These are phyloP conservation scores for Automeris io DNA, from an alignment of 2,888 invertebrate species.

Conservation along the genomic window DNA sequence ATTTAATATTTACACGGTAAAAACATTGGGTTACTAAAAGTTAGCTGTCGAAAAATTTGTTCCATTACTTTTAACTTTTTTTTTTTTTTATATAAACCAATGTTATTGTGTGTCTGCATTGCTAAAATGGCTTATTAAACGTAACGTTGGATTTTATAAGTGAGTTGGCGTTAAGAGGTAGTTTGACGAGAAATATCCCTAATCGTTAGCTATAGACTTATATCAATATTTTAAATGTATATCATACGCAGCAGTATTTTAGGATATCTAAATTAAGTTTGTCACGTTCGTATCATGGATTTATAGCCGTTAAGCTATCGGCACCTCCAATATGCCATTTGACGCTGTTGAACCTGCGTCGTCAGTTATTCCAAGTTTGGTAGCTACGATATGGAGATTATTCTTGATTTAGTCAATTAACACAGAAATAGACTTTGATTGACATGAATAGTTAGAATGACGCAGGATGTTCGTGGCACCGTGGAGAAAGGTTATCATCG, in stretches of 20 bases:
- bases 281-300: constrained; percentile 3
- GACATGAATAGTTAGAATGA: background rate
- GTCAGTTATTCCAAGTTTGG: too few relatives aligned
- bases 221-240: constrained; percentile 74
- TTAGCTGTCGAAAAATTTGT: background rate
- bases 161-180: constrained; percentile 27
- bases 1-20: constrained; percentile 14
- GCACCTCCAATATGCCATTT: background rate
- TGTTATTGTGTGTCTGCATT: background rate
- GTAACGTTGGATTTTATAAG: constrained; percentile 16
- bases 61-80: background rate
- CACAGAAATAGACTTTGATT: too few relatives aligned
- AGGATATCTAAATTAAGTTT: constrained; percentile 66
- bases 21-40: constrained; percentile 1
- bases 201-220: constrained; percentile 62
- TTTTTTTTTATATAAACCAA: background rate
- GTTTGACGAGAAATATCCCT: constrained; percentile 34
- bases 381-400: background rate
- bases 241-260: constrained; percentile 74
- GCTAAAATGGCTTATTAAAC: constrained; percentile 7
- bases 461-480: background rate
- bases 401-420: too few relatives aligned
- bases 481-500: background rate
- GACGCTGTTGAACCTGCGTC: background rate
- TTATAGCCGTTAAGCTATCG: constrained; percentile 5